These are phyloP conservation scores for Muscicapa striata DNA, from an alignment of 2,797 vertebrate species.

Conservation along the genomic window DNA sequence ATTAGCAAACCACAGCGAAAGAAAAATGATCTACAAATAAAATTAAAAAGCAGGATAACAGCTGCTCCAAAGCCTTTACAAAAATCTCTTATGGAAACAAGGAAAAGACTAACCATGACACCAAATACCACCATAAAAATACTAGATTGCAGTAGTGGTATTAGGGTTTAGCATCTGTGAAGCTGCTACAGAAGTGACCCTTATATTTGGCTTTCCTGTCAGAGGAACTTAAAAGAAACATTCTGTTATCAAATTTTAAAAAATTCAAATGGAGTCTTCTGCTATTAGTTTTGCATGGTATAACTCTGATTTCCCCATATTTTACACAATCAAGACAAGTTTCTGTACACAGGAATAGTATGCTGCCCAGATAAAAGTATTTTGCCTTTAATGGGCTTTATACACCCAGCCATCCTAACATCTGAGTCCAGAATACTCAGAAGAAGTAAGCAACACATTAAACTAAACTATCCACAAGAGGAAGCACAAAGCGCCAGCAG, in stretches of 20 bases:
- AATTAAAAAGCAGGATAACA: constrained; percentile 25
- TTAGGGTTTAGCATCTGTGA: constrained; percentile 29
- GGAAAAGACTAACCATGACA: constrained; percentile 1
- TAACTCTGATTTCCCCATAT: constrained; percentile 22
- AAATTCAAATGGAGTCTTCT: constrained; percentile 20
- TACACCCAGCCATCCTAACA: not conserved
- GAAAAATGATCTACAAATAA: not conserved
- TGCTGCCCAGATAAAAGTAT: constrained; percentile 16
- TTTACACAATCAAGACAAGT: constrained; percentile 47
- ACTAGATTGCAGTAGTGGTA: not conserved
- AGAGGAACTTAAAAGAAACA: constrained; percentile 51
- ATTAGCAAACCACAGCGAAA: constrained; percentile 29
- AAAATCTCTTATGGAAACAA: constrained; percentile 1
- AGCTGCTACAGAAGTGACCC: constrained; percentile 16
- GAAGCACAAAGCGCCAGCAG: constrained; percentile 31
- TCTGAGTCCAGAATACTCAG: constrained; percentile 10
- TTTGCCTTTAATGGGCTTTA: constrained; percentile 58
- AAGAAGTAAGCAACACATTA: constrained; percentile 57
- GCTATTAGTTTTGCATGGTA: constrained; percentile 26
- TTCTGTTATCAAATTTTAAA: constrained; percentile 54
- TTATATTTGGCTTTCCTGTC: constrained; percentile 54
- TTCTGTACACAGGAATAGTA: not conserved
- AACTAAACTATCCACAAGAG: constrained; percentile 56
- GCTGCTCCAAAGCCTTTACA: not conserved
- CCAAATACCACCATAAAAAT: not conserved